Base-by-base conservation (phyloP, 2,113 vertebrate genomes). In the Anolis sagrei region DNA sequence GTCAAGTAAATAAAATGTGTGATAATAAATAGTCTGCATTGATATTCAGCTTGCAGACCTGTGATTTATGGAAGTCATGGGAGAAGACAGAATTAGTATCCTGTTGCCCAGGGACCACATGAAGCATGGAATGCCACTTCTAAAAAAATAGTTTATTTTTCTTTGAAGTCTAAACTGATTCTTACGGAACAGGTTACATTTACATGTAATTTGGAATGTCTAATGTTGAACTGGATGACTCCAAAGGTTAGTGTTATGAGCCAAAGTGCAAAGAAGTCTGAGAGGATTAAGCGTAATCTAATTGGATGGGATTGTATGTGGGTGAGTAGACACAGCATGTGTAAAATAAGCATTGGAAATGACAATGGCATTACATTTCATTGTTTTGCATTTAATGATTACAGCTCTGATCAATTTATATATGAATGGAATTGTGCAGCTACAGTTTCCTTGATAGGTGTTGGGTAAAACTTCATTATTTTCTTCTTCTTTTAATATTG, bases 151-250 rank as follows among this genome's bases (percentile, higher is more conserved):
- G 54, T 18, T 58, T 58, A 13, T 58, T 58, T 58, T 58, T 58
- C 88, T 89, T 87, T 0, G 49, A 89, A 84, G 85, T 89, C 39
- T 86, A 84, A 89, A 90, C 82, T 88, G 89, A 34, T 89, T 92
- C 88, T 82, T 83, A 92, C 27, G 93, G 89, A 75, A 58, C n/a
- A 93, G 93, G 89, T 85, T 93, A 83, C 84, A 91, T 90, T 95
- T 95, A 93, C 86, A 82, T 92, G 88, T 93, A 92, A 92, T 93
- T 94, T 93, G 89, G 91, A 93, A 86, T 93, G 86, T 91, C 87
- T 86, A 92, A 2, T 72, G 61, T 92, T 87, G 81, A 92, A 81
- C 58, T 79, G 68, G 86, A 92, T 93, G 92, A 91, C 90, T 58
- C 54, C 54, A 11, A 58, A 18, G 54, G 61, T 91, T 95, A 87